Percentiles rank a stretch among this genome's conserved stretches.
These are phyloP conservation scores for Eonycteris spelaea DNA, from an alignment of 2,113 vertebrate species.

Conservation along the genomic window DNA sequence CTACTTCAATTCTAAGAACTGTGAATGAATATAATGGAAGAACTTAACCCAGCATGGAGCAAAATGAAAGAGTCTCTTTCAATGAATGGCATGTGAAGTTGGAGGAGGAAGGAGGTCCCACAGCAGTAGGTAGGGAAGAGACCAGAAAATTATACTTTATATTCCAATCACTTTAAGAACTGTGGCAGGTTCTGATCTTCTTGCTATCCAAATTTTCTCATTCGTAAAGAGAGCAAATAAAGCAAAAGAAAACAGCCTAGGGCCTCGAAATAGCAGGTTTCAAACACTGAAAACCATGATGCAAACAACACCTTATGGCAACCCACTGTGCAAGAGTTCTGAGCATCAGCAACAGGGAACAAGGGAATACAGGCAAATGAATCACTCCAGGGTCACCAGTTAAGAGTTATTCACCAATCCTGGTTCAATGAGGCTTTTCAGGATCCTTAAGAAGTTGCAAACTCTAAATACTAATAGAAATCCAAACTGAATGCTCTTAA, in stretches of 20 bases:
- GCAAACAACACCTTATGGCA: background rate
- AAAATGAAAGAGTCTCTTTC: constrained; percentile 1
- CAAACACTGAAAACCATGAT: background rate
- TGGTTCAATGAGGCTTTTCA: background rate
- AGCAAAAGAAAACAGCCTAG: constrained; percentile 23
- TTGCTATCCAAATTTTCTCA: background rate
- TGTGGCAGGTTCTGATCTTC: background rate
- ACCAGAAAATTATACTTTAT: constrained; percentile 9
- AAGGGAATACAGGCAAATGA: background rate
- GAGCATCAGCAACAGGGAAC: background rate
- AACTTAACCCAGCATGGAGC: constrained; percentile 3
- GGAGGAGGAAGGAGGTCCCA: background rate
- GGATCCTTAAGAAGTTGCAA: background rate
- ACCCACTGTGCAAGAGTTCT: background rate
- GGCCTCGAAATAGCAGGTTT: constrained; percentile 39
- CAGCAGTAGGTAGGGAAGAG: background rate
- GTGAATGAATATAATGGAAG: constrained; percentile 6
- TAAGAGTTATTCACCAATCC: background rate
- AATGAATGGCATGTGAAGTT: background rate
- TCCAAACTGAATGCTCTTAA: background rate
- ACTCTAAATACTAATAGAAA: constrained; percentile 19
- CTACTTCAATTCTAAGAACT: constrained; percentile 30
- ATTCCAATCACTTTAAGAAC: constrained; percentile 21
- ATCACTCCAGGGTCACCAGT: background rate
- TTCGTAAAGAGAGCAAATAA: constrained; percentile 35